Evolutionary conservation across 2,113 vertebrate genomes (phyloP).

Genomic region (Leuciscus idus): DNA sequence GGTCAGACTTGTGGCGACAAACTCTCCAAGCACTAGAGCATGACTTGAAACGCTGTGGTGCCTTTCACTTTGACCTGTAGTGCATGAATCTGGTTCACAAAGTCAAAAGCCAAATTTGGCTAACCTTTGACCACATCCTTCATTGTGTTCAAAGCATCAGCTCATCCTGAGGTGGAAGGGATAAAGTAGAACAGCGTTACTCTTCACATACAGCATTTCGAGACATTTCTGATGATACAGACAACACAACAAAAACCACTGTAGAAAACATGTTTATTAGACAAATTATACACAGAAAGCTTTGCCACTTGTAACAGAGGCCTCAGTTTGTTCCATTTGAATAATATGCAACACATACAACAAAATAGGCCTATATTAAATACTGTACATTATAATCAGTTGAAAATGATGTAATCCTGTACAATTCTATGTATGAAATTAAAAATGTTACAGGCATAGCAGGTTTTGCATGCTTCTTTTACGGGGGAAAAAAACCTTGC

Average conservation of each 20-base stretch:
- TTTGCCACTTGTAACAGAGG: constrained; percentile 99
- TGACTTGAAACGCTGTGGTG: constrained; percentile 48
- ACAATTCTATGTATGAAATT: constrained; percentile 89
- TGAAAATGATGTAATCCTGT: constrained; percentile 94
- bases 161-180: background rate
- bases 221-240: constrained; percentile 17
- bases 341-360: constrained; percentile 99
- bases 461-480: constrained; percentile 97
- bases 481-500: constrained; percentile 82
- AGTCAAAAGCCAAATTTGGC: constrained; percentile 33
- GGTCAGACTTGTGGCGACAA: constrained; percentile 40
- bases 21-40: constrained; percentile 48
- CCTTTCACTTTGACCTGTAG: constrained; percentile 54
- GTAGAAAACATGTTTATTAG: constrained; percentile 99
- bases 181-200: background rate
- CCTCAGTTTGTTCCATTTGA: constrained; percentile 96
- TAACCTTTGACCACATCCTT: constrained; percentile 46
- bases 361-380: constrained; percentile 99
- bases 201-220: background rate
- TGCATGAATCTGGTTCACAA: constrained; percentile 56
- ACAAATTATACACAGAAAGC: constrained; percentile 99
- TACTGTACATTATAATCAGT: constrained; percentile 94
- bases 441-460: constrained; percentile 91
- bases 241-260: constrained; percentile 77
- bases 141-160: constrained; percentile 28